Percentiles rank a stretch among this genome's conserved stretches.
These are phyloP conservation scores for Stigmatopora nigra DNA, from an alignment of 2,113 vertebrate genomes.

Conservation along the genomic window DNA sequence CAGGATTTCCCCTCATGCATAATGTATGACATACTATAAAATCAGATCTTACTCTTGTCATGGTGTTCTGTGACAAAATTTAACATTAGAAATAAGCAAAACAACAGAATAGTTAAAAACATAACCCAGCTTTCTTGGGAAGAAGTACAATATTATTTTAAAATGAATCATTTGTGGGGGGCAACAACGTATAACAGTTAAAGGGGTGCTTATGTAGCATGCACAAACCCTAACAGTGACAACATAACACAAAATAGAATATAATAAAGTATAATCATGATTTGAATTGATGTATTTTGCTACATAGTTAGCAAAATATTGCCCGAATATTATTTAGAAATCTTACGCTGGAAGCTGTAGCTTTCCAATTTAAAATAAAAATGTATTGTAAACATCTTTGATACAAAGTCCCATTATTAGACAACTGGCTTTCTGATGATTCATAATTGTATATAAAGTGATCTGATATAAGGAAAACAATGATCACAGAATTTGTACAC, in stretches of 20 bases:
- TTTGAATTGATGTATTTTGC: background rate
- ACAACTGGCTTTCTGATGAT: background rate
- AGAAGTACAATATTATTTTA: background rate
- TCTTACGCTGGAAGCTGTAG: background rate
- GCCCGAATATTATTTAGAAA: background rate
- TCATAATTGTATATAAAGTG: background rate
- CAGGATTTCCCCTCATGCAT: background rate
- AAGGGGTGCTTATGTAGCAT: background rate
- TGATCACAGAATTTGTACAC: background rate
- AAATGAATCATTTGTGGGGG: background rate
- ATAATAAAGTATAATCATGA: background rate
- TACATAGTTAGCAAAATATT: background rate
- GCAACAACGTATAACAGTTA: background rate
- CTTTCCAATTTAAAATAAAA: background rate
- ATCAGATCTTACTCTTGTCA: background rate
- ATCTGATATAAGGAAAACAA: background rate
- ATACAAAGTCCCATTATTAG: background rate
- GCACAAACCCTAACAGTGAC: background rate
- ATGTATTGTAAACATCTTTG: background rate
- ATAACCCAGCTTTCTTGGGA: background rate
- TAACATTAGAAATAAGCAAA: background rate
- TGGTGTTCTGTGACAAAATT: background rate
- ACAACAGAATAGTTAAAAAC: background rate
- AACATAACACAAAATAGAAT: background rate
- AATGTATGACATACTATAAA: background rate